Base-by-base conservation (phyloP, 1,140 invertebrate genomes). In the Leucophenga varia region DNA sequence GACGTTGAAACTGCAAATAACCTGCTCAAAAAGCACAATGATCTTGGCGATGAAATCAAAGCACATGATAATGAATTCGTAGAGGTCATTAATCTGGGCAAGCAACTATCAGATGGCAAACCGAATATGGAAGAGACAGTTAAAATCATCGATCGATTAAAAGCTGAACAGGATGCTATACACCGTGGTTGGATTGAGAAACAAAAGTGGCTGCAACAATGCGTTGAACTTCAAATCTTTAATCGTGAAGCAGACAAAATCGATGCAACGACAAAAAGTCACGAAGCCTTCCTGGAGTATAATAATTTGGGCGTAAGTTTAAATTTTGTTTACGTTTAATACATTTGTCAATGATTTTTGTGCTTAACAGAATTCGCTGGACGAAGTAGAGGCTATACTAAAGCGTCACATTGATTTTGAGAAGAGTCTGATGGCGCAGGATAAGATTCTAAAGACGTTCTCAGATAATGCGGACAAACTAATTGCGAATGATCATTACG, bases 241-340 rank as follows among this genome's bases (percentile, higher is more conserved):
- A 97, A 95, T 74, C 84, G 91, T 42, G 96, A 99, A 78, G 95
- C 95, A 0, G 95, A 98, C 76, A 91, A 96, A 70, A 95, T 98
- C 49, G 95, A 98, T 78, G 93, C 95, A 1, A 88, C 91, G 3
- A 95, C 91, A 28, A 91, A 91, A 41, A 90, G 91, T 30, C 95
- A 98, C 72, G 89, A 95, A 72, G 89, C 92, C 1, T 97, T 95
- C 77, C 78, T 98, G 9, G 93, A 97, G 55, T 92, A 90, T 76
- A 84, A 84, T 8, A 86, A 95, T 59, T 80, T 93, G 31, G 95
- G 94, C 28, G 92, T 91, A 77, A 82, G 82, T 80, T 22, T 16
- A 36, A 28, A 38, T 25, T 32, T 38, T 1, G 6, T n/a, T 9
- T 38, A 22, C 14, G 3, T 47, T 28, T 2, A 1, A 21, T 22